These are phyloP conservation scores for Gymnocephalus cernua DNA, from an alignment of 2,113 vertebrate genomes.

Conservation along the genomic window DNA sequence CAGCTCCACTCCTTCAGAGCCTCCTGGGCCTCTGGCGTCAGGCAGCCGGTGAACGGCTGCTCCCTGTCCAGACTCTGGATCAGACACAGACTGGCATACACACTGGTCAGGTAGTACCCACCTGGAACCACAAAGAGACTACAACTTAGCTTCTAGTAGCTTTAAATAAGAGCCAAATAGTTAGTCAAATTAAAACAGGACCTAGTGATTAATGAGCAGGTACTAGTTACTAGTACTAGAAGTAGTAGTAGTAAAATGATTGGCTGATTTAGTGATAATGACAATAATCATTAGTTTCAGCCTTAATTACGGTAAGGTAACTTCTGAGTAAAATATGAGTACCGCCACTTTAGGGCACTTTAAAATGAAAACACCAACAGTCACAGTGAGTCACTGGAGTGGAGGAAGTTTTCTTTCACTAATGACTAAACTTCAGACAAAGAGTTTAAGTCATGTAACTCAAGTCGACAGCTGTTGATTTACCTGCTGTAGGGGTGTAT, in stretches of 20 bases:
- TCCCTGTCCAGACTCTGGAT: slow-evolving; percentile 81
- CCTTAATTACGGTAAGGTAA: no score
- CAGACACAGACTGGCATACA: slow-evolving; percentile 84
- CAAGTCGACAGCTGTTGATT: neutral
- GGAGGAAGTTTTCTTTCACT: neutral
- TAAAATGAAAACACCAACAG: no score
- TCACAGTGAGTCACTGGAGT: neutral
- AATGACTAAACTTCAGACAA: no score
- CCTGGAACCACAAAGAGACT: slow-evolving; percentile 59
- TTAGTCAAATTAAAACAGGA: neutral
- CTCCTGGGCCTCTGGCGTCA: slow-evolving; percentile 80
- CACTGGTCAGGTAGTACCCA: slow-evolving; percentile 86
- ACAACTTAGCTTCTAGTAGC: neutral
- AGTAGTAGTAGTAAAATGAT: neutral
- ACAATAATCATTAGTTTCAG: no score
- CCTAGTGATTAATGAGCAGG: neutral
- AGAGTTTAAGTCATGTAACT: neutral
- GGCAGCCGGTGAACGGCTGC: slow-evolving; percentile 25
- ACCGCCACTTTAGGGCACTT: no score
- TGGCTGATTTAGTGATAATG: no score
- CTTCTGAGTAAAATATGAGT: no score
- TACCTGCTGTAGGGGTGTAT: neutral
- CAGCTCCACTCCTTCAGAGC: slow-evolving; percentile 83
- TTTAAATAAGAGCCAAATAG: neutral
- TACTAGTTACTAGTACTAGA: neutral